Base-by-base conservation (phyloP, 2,113 vertebrate species). In the Gila orcuttii region DNA sequence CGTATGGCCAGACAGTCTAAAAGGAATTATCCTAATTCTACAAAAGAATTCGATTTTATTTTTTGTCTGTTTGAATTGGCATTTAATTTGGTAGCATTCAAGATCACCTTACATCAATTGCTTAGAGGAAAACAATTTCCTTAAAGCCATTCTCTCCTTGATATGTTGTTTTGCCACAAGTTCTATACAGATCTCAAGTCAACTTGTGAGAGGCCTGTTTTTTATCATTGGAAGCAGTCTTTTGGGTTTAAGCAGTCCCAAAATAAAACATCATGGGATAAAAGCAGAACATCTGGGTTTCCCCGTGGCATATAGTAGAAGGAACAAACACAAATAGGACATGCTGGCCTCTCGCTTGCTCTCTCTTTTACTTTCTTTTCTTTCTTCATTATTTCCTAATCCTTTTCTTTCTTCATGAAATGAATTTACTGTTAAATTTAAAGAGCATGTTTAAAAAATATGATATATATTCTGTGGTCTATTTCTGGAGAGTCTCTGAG, bases 1-100 rank as follows among this genome's bases (percentile, higher is more conserved):
- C 86, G 42, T 21, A 88, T 85, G 91, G 90, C 92, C 91, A 91
- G 92, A 88, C 90, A 88, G 88, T 90, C 85, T 88, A 71, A 90
- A 87, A 86, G 84, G 87, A 87, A 93, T 94, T 92, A 93, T 90
- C 90, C 89, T 93, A 94, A 94, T 93, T 91, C 92, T 80, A 93
- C 94, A 94, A 94, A 95, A 93, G 89, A 92, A 91, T 91, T 87
- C 75, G 60, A 90, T 90, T 83, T 85, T 79, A 83, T 83, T 87
- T 86, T 87, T 88, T 86, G 91, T 91, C 92, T 84, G 76, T 92
- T 90, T 90, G 86, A 89, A 89, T 90, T 31, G 81, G 62, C 86
- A 88, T 86, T 92, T 92, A 92, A 91, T 91, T 91, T 91, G 91
- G 85, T 89, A 87, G 89, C 87, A 69, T 88, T 91, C 86, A 88